Evolutionary conservation across 2,888 invertebrate species (phyloP), one percentile per base, ranked within the genome.

Genomic region (Malacosoma neustria): DNA sequence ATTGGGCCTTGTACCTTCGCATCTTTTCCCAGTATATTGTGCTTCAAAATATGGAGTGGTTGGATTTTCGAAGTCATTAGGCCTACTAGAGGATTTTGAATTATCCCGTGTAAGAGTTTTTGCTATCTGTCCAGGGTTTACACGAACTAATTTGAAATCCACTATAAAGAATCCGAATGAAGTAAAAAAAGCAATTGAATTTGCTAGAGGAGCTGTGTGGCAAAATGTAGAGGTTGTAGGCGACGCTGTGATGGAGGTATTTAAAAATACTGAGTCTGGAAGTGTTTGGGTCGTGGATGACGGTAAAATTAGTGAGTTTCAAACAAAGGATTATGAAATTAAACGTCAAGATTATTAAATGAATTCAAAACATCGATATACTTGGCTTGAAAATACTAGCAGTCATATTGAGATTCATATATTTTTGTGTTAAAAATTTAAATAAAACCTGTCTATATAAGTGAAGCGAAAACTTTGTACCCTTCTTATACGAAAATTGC

Each of bases 111-210:
- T 88, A 0, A 70, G 81, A 36, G 71, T 87, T 13, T 54, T 87
- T 30, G 74, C 70, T 0, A 51, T 87, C 30, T 88, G 87, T 44
- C 87, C 87, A 1, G 87, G 87, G 7, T 65, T 76, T 29, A 87
- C 87, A 0, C 58, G 70, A 29, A 85, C 82, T 0, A 49, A 48
- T 6, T 36, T 84, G 41, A 47, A 45, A 1, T 14, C 35, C 1
- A 41, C 39, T 4, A 11, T 29, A 4, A 33, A 36, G 4, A 1
- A 14, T 0, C 42, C 40, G 37, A 43, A 44, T 1, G 37, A 32
- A 11, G 42, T 31, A 2, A 30, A 45, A 13, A 48, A 43, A 9
- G 48, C 47, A 2, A 3, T 30, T 0, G 42, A 47, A 3, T 34
- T 46, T 1, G 1, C 40, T 5, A 12, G 38, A 49, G 22, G 61